Base-by-base conservation (phyloP, 2,797 vertebrate species). In the Phaenicophaeus curvirostris region DNA sequence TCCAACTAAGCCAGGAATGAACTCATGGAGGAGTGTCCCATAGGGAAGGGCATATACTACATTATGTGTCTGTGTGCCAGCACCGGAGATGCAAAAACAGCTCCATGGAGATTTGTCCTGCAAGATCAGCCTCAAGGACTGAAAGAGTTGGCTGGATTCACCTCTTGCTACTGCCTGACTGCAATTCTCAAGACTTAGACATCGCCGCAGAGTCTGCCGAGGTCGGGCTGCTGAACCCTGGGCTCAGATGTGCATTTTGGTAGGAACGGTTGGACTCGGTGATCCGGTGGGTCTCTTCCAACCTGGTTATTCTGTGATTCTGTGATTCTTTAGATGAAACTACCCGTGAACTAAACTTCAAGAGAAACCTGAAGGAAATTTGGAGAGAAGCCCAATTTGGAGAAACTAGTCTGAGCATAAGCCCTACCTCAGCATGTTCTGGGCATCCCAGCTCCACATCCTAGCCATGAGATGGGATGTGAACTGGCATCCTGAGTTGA, bases 1-100 rank as follows among this genome's bases (percentile, higher is more conserved):
- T 95, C 80, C 88, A 74, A 2, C 63, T 63, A 92, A 94, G 89
- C 91, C 95, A 90, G 92, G 71, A 95, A 95, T 97, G 94, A 92
- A 94, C 93, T 96, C 83, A 93, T 83, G 90, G 86, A 96, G 90
- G 62, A 96, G 67, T 31, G 68, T 95, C 90, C 94, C 46, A 1
- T 3, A 71, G 85, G 84, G 91, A 91, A 92, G 94, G 94, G 94
- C 89, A 96, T 61, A 81, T 59, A 27, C 89, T 51, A 57, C 78
- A 66, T 93, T 94, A n/a, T 5, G 1, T 83, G 80, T 90, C 77
- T n/a, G 0, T 87, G 82, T 91, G 85, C 93, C 89, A 95, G 74
- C 73, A 57, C 80, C 8, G 14, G 92, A 94, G 91, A 89, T 46
- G 28, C 86, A 58, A 55, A 92, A 76, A 85, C 65, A 84, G 62